These are phyloP conservation scores for Phasianus colchicus DNA, from an alignment of 2,113 vertebrate species.

Conservation along the genomic window DNA sequence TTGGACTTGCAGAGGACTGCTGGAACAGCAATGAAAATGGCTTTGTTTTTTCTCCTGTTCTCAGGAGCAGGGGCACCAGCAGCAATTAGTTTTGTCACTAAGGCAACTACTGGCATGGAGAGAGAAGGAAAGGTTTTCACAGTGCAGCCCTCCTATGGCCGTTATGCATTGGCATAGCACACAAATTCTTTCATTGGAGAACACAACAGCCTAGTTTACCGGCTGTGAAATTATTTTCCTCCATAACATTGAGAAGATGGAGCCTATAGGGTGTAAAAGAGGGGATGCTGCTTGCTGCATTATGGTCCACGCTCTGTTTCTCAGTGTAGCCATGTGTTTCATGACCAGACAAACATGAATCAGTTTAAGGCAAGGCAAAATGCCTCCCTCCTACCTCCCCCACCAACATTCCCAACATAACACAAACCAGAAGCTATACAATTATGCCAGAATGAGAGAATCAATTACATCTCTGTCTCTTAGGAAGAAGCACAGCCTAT, in stretches of 20 bases:
- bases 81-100: constrained; percentile 50
- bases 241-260: neutral
- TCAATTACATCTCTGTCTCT: constrained; percentile 43
- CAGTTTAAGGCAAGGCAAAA: constrained; percentile 26
- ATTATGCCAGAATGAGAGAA: constrained; percentile 23
- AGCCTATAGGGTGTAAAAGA: neutral
- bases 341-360: neutral
- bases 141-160: neutral
- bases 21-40: neutral
- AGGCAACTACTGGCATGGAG: constrained; percentile 52
- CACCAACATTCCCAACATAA: neutral
- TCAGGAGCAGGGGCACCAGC: neutral
- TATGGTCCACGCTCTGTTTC: neutral
- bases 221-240: neutral
- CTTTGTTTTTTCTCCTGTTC: constrained; percentile 10
- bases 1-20: neutral
- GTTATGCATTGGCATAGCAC: neutral
- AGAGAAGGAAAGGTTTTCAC: neutral
- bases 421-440: constrained; percentile 60
- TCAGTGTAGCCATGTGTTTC: neutral
- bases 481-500: constrained; percentile 23
- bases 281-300: neutral
- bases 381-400: constrained; percentile 19
- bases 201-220: neutral
- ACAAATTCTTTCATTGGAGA: neutral